A percentile compares a stretch with the other conserved stretches of the same genome.
These are phyloP conservation scores for Rhagium mordax DNA, from an alignment of 2,888 invertebrate genomes.

Conservation along the genomic window DNA sequence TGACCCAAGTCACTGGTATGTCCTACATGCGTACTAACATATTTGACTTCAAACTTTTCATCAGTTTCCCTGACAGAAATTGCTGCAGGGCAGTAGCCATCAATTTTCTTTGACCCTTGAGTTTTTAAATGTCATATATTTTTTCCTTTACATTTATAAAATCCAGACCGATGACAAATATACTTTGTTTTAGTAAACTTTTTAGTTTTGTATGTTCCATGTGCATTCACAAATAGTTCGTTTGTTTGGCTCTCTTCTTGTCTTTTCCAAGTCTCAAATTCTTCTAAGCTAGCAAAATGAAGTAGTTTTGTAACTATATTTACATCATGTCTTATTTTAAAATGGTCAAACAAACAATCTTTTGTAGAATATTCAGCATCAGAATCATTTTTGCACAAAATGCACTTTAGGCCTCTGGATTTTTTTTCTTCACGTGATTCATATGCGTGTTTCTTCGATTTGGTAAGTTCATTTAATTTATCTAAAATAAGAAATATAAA, in stretches of 20 bases:
- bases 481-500: no score
- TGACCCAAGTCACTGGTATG: conserved; percentile 42
- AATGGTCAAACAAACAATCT: background rate
- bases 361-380: no score
- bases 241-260: background rate
- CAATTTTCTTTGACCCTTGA: conserved; percentile 7
- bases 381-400: no score
- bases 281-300: background rate
- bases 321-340: background rate
- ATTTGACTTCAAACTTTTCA: conserved; percentile 26
- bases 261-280: background rate
- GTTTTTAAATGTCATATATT: conserved; percentile 1
- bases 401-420: no score
- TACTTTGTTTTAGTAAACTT: background rate
- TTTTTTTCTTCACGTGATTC: no score
- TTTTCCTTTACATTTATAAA: background rate
- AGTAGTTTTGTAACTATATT: background rate
- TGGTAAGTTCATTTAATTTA: no score
- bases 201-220: background rate
- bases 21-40: conserved; percentile 32
- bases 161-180: conserved; percentile 27
- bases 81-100: conserved; percentile 20
- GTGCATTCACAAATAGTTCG: background rate
- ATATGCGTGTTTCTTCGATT: no score
- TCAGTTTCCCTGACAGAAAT: background rate